Conservation (phyloP, 2,113 vertebrate genomes). For the Thermophis baileyi region DNA sequence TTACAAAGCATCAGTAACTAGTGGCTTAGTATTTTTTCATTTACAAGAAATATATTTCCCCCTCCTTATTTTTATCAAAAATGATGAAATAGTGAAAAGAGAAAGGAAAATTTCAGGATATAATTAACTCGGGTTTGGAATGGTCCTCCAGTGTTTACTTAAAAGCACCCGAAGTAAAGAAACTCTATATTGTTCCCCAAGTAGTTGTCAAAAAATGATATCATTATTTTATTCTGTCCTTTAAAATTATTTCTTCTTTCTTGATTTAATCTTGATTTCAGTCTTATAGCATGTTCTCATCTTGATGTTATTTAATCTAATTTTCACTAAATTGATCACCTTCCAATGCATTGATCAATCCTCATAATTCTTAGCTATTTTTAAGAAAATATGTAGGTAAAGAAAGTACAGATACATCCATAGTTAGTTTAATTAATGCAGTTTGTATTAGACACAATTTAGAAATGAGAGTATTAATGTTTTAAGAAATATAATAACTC, state of each 20-base stretch:
- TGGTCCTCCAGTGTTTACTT: conserved; percentile 39
- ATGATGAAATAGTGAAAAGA: conserved; percentile 31
- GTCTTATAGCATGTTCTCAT: background rate
- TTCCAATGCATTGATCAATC: background rate
- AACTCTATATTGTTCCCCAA: conserved; percentile 24
- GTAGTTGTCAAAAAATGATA: conserved; percentile 35
- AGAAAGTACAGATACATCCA: background rate
- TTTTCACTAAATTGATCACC: background rate
- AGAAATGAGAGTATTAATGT: background rate
- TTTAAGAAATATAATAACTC: background rate
- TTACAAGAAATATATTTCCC: conserved; percentile 45
- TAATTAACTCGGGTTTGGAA: conserved; percentile 49
- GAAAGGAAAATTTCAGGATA: conserved; percentile 38
- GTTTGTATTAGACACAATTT: background rate
- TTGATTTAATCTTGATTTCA: conserved; percentile 13
- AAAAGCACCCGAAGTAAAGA: conserved; percentile 53
- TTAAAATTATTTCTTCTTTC: background rate
- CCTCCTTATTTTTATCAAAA: conserved; percentile 19
- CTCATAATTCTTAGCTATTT: background rate
- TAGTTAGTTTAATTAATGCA: background rate
- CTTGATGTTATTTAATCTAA: background rate
- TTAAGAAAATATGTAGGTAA: background rate
- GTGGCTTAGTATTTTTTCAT: conserved; percentile 37
- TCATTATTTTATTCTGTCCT: conserved; percentile 21
- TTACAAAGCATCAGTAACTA: conserved; percentile 47